Conservation (phyloP, 2,888 invertebrate species). For the Xylota segnis region DNA sequence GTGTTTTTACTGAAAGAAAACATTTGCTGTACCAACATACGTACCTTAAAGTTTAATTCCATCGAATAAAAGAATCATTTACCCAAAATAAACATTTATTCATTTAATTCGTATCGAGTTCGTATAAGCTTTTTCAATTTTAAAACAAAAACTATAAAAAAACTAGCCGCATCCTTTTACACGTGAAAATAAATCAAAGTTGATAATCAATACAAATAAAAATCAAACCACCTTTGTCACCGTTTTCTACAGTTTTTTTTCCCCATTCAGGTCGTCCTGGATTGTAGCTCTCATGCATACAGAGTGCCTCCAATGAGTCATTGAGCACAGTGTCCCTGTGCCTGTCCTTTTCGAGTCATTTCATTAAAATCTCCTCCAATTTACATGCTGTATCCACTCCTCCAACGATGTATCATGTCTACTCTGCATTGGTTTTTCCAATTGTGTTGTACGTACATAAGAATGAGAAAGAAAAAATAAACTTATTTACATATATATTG, state of each 20-base stretch:
- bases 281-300: slow-evolving; percentile 38
- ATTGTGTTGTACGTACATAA: slow-evolving; percentile 55
- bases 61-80: neutral
- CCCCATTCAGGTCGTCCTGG: neutral
- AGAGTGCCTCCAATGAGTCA: slow-evolving; percentile 48
- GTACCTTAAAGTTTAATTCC: neutral
- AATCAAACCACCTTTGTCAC: slow-evolving; percentile 21
- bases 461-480: slow-evolving; percentile 21
- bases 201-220: slow-evolving; percentile 3
- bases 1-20: too few species aligned
- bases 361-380: slow-evolving; percentile 69
- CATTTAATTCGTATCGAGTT: neutral
- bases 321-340: slow-evolving; percentile 25
- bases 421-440: slow-evolving; percentile 59
- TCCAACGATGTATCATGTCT: slow-evolving; percentile 60
- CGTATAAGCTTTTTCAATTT: neutral
- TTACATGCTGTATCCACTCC: slow-evolving; percentile 68
- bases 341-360: slow-evolving; percentile 27
- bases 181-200: slow-evolving; percentile 37
- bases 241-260: slow-evolving; percentile 6
- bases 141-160: neutral
- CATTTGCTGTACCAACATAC: too few species aligned
- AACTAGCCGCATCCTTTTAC: neutral
- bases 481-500: slow-evolving; percentile 66
- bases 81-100: neutral